Base-by-base conservation (phyloP, 1,140 invertebrate species). In the Contarinia nasturtii region DNA sequence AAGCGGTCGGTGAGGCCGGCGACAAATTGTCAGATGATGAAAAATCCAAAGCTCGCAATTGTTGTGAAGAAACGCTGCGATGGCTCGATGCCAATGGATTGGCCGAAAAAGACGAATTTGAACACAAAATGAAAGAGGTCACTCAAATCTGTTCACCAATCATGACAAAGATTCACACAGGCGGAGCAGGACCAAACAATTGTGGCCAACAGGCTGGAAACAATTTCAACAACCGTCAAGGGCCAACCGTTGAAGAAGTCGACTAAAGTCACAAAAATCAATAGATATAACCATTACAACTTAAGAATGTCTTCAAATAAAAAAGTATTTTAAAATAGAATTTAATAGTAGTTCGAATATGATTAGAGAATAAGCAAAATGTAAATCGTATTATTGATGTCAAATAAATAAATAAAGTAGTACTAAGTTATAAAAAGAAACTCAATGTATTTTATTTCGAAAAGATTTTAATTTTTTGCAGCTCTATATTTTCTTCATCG, bases 161-260 rank as follows among this genome's bases (percentile, higher is more conserved):
- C 38, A 71, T 77, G 53, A 57, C 66, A 5, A 73, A 74, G 52
- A 49, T 71, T 40, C 64, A 75, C 55, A 52, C 62, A 46, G 68
- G 67, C 34, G 67, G 61, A 19, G 53, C 54, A 21, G 50, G 57
- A 45, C 54, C 56, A 44, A 17, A 11, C 15, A 38, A 38, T 46
- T 66, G 60, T 55, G 59, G 55, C 34, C 64, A 63, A 50, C 63
- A 67, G 47, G 57, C 57, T 7, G 46, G 48, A 27, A 47, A 33
- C 41, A 42, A 11, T 4, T 11, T 14, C 41, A 42, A 14, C 14
- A 50, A 46, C 15, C 50, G 51, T 41, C 53, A 56, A 22, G 75
- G 75, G 43, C 76, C 78, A 33, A 82, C 75, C 8, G 74, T 82
- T 41, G 79, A 82, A 59, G 79, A 82, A 64, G 79, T 82, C 20